Percentiles rank a stretch among this genome's conserved stretches.
These are phyloP conservation scores for Micropoecilia bifurca DNA, from an alignment of 2,797 vertebrate species.

Conservation along the genomic window DNA sequence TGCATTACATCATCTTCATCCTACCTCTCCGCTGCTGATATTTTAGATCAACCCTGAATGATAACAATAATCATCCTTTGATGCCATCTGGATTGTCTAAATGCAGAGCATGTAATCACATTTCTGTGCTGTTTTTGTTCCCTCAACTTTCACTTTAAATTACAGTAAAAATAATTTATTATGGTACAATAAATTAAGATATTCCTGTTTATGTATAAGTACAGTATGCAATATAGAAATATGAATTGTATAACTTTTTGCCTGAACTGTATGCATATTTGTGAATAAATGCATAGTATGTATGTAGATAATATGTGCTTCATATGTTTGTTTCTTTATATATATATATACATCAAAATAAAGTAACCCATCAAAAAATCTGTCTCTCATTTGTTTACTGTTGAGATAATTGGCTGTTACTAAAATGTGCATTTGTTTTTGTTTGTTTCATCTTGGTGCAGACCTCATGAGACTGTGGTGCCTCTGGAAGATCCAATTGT, in stretches of 20 bases:
- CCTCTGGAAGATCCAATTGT: conserved; percentile 92
- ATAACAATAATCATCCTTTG: neutral
- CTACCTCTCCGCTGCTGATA: neutral
- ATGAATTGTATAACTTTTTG: no score
- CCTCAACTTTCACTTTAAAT: conserved; percentile 12
- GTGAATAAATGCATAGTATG: no score
- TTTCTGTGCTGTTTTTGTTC: neutral
- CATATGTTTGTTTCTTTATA: neutral
- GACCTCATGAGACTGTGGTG: conserved; percentile 86
- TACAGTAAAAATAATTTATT: conserved; percentile 1
- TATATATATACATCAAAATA: no score
- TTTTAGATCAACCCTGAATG: neutral
- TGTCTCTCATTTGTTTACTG: no score
- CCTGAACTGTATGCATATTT: no score
- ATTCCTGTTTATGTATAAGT: no score
- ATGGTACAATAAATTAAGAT: neutral
- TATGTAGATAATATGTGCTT: no score
- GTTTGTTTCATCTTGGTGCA: conserved; percentile 5
- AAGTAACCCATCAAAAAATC: no score
- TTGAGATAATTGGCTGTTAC: neutral
- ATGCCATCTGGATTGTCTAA: neutral
- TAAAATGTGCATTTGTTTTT: conserved; percentile 3
- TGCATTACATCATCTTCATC: neutral
- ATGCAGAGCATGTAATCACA: neutral
- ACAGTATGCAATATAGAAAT: no score